A percentile compares a stretch with the other conserved stretches of the same genome.
Conservation (phyloP, 2,888 invertebrate genomes). For the Lithophane socia region DNA sequence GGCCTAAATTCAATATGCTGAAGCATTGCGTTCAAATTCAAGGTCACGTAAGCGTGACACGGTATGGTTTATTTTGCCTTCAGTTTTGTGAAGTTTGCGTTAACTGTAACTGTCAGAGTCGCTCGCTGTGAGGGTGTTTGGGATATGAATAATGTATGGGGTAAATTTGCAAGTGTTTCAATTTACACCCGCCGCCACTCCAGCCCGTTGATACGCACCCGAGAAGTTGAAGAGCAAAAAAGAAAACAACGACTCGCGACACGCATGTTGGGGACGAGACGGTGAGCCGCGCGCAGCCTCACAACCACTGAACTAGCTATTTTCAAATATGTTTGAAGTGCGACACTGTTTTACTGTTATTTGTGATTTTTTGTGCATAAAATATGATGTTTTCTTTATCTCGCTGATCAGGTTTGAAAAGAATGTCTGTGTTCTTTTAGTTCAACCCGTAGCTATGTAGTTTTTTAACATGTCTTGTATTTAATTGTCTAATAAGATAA, state of each 20-base stretch:
- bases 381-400: background rate
- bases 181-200: constrained; percentile 89
- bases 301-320: constrained; percentile 64
- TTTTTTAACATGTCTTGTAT: background rate
- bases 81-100: constrained; percentile 80
- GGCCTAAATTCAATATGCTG: constrained; percentile 61
- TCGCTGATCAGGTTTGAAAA: background rate
- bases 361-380: constrained; percentile 29
- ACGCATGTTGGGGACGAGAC: constrained; percentile 68
- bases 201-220: constrained; percentile 84
- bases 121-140: constrained; percentile 83
- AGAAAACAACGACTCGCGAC: constrained; percentile 83
- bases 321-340: constrained; percentile 63
- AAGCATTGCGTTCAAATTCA: constrained; percentile 59
- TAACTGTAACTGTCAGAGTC: constrained; percentile 82
- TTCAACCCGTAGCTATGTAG: background rate
- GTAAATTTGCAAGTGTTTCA: constrained; percentile 91
- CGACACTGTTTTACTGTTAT: constrained; percentile 61
- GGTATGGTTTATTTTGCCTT: constrained; percentile 75
- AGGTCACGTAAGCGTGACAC: constrained; percentile 62
- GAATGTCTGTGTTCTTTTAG: background rate
- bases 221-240: constrained; percentile 88
- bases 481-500: background rate
- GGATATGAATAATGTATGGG: constrained; percentile 89
- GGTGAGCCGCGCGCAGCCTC: constrained; percentile 44